Conservation (phyloP, 2,113 vertebrate species). For the Neolamprologus fasciatus region DNA sequence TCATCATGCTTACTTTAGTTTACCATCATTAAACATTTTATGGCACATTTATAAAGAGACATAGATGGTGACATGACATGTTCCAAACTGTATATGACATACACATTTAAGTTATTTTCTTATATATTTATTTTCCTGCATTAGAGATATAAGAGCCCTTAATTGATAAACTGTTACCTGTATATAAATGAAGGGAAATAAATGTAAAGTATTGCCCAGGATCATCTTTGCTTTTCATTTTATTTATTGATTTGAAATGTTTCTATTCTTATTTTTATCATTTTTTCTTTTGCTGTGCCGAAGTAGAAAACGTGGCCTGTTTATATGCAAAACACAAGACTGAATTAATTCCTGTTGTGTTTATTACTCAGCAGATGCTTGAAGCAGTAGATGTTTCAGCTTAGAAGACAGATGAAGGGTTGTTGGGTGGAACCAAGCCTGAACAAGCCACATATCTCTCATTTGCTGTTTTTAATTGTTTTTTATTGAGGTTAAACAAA, state of each 20-base stretch:
- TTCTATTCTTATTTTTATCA: background rate
- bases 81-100: background rate
- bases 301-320: background rate
- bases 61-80: background rate
- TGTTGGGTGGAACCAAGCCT: background rate
- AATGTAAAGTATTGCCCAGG: background rate
- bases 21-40: background rate
- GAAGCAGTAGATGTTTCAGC: background rate
- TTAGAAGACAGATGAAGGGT: background rate
- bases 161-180: background rate
- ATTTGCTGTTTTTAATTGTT: background rate
- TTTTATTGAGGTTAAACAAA: background rate
- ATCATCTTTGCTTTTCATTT: background rate
- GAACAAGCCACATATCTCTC: rapidly evolving
- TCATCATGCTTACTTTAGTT: background rate
- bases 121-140: background rate
- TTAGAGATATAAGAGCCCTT: background rate
- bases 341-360: background rate
- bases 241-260: background rate
- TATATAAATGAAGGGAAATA: background rate
- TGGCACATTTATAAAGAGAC: background rate
- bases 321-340: background rate
- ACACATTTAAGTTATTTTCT: background rate
- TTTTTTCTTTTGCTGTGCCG: background rate
- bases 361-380: background rate